Conservation (phyloP, 2,113 vertebrate species). For the Ia io region DNA sequence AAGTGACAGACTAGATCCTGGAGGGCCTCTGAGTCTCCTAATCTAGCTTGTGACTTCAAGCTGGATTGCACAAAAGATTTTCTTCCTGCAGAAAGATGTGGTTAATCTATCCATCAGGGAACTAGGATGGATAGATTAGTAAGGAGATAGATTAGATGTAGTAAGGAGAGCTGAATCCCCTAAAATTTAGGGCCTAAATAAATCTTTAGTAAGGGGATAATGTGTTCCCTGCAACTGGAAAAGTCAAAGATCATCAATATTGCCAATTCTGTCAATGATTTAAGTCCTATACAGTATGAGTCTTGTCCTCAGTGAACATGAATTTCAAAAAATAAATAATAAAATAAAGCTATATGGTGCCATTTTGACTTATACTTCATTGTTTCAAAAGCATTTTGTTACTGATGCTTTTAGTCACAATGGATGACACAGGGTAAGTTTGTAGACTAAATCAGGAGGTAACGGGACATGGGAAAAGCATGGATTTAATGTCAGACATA, state of each 20-base stretch:
- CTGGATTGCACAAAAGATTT: background rate
- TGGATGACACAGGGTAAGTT: background rate
- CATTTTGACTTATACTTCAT: background rate
- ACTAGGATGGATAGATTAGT: too few relatives aligned
- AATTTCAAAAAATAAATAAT: background rate
- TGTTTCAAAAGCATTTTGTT: conserved; percentile 10
- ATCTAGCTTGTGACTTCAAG: background rate
- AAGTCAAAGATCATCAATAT: background rate
- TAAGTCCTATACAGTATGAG: background rate
- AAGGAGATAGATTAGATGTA: too few relatives aligned
- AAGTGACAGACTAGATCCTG: background rate
- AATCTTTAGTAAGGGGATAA: background rate
- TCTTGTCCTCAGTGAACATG: background rate
- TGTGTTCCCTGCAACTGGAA: background rate
- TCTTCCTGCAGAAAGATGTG: background rate
- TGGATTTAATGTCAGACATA: background rate
- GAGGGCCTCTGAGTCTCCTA: background rate
- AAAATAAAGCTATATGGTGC: background rate
- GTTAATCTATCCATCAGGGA: background rate
- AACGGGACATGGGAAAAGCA: background rate
- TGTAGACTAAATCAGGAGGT: background rate
- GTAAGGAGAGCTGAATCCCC: background rate
- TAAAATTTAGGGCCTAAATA: background rate
- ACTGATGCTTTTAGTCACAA: background rate
- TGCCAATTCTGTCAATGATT: background rate